phyloP scores from a whole-genome alignment of 2,797 vertebrate genomes.

The Gadopsis bispinosus region DNA sequence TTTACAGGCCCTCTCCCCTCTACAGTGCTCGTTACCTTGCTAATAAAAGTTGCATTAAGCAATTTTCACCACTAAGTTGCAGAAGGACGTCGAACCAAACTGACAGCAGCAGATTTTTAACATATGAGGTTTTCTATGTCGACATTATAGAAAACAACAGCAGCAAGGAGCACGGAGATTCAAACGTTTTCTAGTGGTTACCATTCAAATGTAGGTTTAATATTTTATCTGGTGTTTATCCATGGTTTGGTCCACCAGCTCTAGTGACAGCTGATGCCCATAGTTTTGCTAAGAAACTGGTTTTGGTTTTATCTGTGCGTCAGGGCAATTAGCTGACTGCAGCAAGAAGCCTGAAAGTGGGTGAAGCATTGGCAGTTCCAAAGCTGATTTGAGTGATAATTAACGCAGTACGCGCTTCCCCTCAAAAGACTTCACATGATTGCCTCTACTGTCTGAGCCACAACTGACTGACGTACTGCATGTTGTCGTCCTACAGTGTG shows the following conservation, averaged over 20 bases:
- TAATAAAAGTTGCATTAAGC: conserved; percentile 59
- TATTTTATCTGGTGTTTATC: conserved; percentile 8
- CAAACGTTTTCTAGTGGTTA: neutral
- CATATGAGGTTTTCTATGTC: conserved; percentile 17
- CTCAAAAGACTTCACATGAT: conserved; percentile 30
- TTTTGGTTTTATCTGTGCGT: conserved; percentile 7
- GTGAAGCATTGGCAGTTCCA: conserved; percentile 27
- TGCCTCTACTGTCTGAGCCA: conserved; percentile 21
- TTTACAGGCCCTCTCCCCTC: conserved; percentile 61
- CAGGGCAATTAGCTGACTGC: conserved; percentile 25
- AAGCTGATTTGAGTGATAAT: conserved; percentile 49
- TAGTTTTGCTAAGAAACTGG: conserved; percentile 19
- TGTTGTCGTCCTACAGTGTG: conserved; percentile 9
- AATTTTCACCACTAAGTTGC: conserved; percentile 41
- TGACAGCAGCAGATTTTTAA: conserved; percentile 3
- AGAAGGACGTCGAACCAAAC: conserved; percentile 13
- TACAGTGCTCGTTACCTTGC: conserved; percentile 41
- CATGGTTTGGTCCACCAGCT: conserved; percentile 8
- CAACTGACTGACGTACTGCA: conserved; percentile 17
- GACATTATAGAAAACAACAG: conserved; percentile 6
- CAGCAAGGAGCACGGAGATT: neutral
- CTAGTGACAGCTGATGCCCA: neutral
- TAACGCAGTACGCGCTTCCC: conserved; percentile 30
- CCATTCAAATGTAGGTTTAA: conserved; percentile 15
- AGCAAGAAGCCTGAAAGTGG: conserved; percentile 22